Conservation (phyloP, 2,113 vertebrate species). For the Erpornis zantholeuca region DNA sequence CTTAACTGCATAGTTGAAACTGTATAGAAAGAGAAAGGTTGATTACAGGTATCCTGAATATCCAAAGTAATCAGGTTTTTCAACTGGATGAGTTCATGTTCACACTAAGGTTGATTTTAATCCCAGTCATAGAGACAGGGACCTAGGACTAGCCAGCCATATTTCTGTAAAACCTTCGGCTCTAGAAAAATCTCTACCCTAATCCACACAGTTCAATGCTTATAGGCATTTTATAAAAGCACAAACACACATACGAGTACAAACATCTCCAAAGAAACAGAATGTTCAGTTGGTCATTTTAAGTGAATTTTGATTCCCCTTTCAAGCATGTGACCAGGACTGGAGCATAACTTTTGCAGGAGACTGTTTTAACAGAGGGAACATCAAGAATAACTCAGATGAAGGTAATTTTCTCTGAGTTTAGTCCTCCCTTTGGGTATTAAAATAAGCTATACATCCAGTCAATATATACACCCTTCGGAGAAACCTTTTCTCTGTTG, state of each 20-base stretch:
- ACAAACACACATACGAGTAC: not conserved
- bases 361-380: not conserved
- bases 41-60: slow-evolving; percentile 24
- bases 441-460: not conserved
- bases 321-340: slow-evolving; percentile 5
- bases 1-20: slow-evolving; percentile 73
- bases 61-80: not conserved
- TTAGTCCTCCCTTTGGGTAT: slow-evolving; percentile 6
- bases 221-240: slow-evolving; percentile 38
- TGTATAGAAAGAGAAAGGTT: slow-evolving; percentile 14
- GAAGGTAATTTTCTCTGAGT: not conserved
- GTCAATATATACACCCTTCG: not conserved
- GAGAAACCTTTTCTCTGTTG: not conserved
- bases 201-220: slow-evolving; percentile 23
- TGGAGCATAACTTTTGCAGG: not conserved
- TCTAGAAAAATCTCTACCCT: slow-evolving; percentile 8
- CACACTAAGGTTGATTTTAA: not conserved
- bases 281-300: slow-evolving; percentile 39
- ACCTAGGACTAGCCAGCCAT: not conserved
- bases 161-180: not conserved
- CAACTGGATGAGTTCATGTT: not conserved
- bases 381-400: not conserved
- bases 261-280: slow-evolving; percentile 17
- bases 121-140: not conserved
- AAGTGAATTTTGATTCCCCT: slow-evolving; percentile 5